phyloP scores from a whole-genome alignment of 2,888 invertebrate genomes.

The Nycteola revayana region DNA sequence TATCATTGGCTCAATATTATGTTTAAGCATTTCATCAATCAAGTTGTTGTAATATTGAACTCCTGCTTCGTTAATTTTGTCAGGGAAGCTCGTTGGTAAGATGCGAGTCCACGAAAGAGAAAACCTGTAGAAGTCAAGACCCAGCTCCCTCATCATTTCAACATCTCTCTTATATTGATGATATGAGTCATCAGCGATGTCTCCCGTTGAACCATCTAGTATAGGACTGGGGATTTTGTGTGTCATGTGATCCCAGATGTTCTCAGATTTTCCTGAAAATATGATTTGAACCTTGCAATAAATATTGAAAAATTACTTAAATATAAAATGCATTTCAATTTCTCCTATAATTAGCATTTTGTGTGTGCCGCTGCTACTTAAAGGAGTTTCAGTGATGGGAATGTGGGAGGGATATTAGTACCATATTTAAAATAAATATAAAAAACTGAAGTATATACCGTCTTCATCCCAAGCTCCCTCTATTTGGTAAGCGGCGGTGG shows the following conservation, averaged over 20 bases:
- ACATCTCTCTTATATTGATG: conserved; percentile 81
- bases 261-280: conserved; percentile 75
- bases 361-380: too few relatives aligned
- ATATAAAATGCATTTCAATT: background rate
- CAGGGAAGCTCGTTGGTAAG: conserved; percentile 79
- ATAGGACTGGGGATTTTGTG: conserved; percentile 70
- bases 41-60: conserved; percentile 58
- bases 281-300: background rate
- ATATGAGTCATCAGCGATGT: conserved; percentile 83
- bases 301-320: background rate
- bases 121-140: conserved; percentile 77
- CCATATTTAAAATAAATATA: too few relatives aligned
- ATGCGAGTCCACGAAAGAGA: conserved; percentile 85
- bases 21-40: conserved; percentile 79
- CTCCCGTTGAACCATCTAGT: conserved; percentile 75
- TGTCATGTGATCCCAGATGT: conserved; percentile 84
- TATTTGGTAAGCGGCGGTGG: background rate
- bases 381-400: too few relatives aligned
- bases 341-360: too few relatives aligned
- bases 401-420: too few relatives aligned
- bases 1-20: conserved; percentile 83
- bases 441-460: background rate
- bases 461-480: background rate
- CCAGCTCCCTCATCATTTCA: conserved; percentile 64
- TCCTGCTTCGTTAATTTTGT: conserved; percentile 76